Evolutionary conservation across 2,888 invertebrate species (phyloP), one percentile per base, ranked within the genome.

Genomic region (Yponomeuta plumbellus): DNA sequence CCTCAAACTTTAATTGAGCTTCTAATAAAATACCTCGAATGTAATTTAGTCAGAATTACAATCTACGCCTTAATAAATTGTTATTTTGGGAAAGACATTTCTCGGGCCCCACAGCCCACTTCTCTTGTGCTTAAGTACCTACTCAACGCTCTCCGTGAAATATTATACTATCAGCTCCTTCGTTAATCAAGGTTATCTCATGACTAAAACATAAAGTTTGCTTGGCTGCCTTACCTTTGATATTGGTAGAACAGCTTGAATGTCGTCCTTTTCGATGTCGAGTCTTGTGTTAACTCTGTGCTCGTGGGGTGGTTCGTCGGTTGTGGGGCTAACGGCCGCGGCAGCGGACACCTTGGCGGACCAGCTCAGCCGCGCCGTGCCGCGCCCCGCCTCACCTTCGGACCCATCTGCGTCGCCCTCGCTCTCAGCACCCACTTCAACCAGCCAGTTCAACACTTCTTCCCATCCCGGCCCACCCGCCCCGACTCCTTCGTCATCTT

Each of bases 261-360:
- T 97, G 79, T 97, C 97, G 81, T 98, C 98, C 81, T 98, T 98
- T 81, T 97, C 97, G 70, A 98, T 96, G 78, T 97, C 97, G 63
- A 98, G 93, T 72, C 97, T 92, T 0, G 97, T 96, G 69, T 96
- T 95, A 61, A 97, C 92, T 79, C 96, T 95, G 72, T 90, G 85
- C 74, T 92, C 89, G 67, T 89, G 87, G 11, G 92, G 85, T 17
- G 86, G 84, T 71, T 87, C 86, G 72, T 88, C 85, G 0, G 89
- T 86, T 13, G 90, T 86, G 1, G 85, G 81, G 1, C 80, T 75
- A 1, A 79, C 76, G 20, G 76, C 79, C 0, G 85, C 76, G 1
- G 83, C 74, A 1, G 86, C 75, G 1, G 88, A 88, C 73, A 79
- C 92, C 92, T 79, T 94, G 84, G 85, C 95, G 11, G 88, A 96